Conservation (phyloP, 2,888 invertebrate species). For the Trichopria drosophilae region DNA sequence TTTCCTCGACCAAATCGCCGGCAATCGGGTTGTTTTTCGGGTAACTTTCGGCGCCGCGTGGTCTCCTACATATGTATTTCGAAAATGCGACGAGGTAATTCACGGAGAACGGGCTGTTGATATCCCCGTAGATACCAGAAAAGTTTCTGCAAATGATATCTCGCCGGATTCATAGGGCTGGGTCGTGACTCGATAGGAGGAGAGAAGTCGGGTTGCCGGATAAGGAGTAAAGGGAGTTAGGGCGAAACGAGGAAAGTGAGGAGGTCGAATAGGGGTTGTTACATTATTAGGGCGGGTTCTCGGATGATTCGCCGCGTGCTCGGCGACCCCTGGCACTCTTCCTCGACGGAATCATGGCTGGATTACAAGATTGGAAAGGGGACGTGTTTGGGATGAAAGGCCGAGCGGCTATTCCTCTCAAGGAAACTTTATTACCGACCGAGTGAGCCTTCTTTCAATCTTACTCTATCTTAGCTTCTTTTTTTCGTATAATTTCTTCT, state of each 20-base stretch:
- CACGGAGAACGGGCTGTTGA: conserved; percentile 9
- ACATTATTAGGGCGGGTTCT: conserved; percentile 21
- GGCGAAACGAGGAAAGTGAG: conserved; percentile 7
- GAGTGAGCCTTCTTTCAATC: too few relatives aligned
- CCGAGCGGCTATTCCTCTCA: conserved; percentile 22
- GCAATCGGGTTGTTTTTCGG: too few relatives aligned
- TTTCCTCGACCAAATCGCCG: too few relatives aligned
- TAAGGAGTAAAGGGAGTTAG: conserved; percentile 1
- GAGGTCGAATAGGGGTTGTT: conserved; percentile 14
- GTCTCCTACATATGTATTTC: too few relatives aligned
- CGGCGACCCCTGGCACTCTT: not conserved
- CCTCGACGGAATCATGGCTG: conserved; percentile 12
- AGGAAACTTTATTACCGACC: conserved; percentile 28
- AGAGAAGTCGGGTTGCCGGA: too few relatives aligned
- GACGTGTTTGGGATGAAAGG: conserved; percentile 28
- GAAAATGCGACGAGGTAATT: conserved; percentile 23
- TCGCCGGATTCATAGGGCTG: conserved; percentile 12
- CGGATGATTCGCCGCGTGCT: conserved; percentile 7
- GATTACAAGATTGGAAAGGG: conserved; percentile 32
- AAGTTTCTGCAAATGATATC: conserved; percentile 21
- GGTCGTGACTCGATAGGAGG: not conserved
- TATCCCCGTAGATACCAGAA: conserved; percentile 14
- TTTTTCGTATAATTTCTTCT: too few relatives aligned
- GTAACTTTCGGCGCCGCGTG: too few relatives aligned
- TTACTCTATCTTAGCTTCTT: too few relatives aligned